These are phyloP conservation scores for Odontamblyopus lacepedii DNA, from an alignment of 2,797 vertebrate species.

Conservation along the genomic window DNA sequence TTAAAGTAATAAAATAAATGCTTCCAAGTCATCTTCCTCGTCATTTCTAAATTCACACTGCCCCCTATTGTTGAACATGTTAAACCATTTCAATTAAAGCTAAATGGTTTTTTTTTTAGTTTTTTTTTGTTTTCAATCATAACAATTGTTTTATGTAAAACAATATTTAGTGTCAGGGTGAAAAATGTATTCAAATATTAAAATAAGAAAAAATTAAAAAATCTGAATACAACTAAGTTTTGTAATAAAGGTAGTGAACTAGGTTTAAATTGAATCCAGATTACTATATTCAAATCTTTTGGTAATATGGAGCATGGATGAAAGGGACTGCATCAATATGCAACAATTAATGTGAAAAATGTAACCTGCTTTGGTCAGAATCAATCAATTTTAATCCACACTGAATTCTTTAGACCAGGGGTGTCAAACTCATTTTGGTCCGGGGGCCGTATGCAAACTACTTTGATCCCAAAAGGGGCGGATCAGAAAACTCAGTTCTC, in stretches of 20 bases:
- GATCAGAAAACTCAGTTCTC: too few species aligned
- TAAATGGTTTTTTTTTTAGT: too few species aligned
- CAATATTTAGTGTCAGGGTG: too few species aligned
- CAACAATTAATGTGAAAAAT: neutral
- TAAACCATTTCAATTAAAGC: neutral
- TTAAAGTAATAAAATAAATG: constrained; percentile 69
- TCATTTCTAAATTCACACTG: constrained; percentile 63
- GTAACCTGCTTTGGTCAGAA: neutral
- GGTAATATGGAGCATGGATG: neutral
- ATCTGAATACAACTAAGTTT: too few species aligned
- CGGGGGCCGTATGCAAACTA: too few species aligned
- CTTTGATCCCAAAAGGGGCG: too few species aligned
- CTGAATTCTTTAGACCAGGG: neutral
- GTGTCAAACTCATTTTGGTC: too few species aligned
- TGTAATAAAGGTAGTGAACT: neutral
- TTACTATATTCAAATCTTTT: neutral
- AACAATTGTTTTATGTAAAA: too few species aligned
- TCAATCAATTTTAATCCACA: neutral
- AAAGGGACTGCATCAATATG: neutral
- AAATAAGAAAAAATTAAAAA: neutral
- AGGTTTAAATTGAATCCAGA: neutral
- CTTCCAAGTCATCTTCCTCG: constrained; percentile 48
- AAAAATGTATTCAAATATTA: neutral
- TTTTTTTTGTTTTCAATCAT: too few species aligned
- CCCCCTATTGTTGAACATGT: constrained; percentile 48